A percentile compares a stretch with the other conserved stretches of the same genome.
Evolutionary conservation across 2,113 vertebrate genomes (phyloP).

Genomic region (Harpagus bidentatus): DNA sequence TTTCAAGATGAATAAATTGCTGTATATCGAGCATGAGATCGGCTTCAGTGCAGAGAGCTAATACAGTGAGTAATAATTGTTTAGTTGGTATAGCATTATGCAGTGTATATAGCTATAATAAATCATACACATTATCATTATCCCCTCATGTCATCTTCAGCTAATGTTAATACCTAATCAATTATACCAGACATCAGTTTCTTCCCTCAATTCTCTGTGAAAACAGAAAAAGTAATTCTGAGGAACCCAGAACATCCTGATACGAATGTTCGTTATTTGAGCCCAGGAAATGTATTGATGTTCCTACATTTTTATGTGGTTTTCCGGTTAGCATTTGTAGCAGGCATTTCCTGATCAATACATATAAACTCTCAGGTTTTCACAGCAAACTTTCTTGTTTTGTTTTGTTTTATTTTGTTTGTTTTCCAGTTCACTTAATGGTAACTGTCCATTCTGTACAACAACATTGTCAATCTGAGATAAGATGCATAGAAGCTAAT

Average conservation of each 20-base stretch:
- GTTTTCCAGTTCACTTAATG: background rate
- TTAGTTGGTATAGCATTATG: background rate
- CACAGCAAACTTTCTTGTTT: background rate
- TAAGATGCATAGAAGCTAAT: constrained; percentile 4
- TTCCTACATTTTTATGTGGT: background rate
- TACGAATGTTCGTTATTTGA: background rate
- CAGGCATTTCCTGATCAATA: background rate
- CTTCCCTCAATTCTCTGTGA: background rate
- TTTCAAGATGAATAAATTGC: background rate
- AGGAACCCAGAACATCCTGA: background rate
- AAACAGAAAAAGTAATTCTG: background rate
- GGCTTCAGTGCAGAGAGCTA: background rate
- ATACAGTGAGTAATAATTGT: background rate
- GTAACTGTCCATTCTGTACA: background rate
- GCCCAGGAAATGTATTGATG: background rate
- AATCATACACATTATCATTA: background rate
- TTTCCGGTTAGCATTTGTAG: background rate
- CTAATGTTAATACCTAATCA: constrained; percentile 21
- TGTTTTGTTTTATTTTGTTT: background rate
- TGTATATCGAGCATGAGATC: background rate
- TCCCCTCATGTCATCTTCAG: background rate
- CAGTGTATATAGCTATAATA: background rate
- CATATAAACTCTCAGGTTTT: background rate
- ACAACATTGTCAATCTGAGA: background rate
- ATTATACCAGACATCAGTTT: background rate